phyloP scores from a whole-genome alignment of 2,888 invertebrate genomes.

The Acronicta psi region DNA sequence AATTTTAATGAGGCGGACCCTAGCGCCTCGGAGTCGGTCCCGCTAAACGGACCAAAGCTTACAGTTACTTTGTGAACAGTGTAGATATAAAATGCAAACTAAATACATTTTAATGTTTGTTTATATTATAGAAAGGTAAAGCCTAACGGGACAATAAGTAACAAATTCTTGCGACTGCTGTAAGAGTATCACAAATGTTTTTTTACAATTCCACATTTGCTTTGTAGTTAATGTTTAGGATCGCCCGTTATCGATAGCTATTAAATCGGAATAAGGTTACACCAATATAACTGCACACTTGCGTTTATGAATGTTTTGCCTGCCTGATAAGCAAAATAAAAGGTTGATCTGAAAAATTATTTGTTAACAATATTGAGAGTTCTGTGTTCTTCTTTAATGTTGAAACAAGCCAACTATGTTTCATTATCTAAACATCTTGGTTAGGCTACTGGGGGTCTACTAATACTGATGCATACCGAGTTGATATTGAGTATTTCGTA shows the following conservation, averaged over 20 bases:
- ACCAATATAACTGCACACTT: not conserved
- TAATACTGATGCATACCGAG: too few relatives aligned
- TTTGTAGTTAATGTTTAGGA: conserved; percentile 45
- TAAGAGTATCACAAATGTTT: conserved; percentile 58
- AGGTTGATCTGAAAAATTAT: not conserved
- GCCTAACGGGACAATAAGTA: conserved; percentile 32
- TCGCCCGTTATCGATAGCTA: conserved; percentile 38
- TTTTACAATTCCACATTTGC: conserved; percentile 58
- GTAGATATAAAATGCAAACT: conserved; percentile 60
- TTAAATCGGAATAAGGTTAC: conserved; percentile 35
- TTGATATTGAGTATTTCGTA: too few relatives aligned
- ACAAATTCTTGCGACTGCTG: conserved; percentile 35
- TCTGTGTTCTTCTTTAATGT: conserved; percentile 1
- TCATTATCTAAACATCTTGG: too few relatives aligned
- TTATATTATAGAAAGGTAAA: conserved; percentile 31
- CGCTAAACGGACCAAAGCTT: conserved; percentile 75
- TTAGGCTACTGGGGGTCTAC: too few relatives aligned
- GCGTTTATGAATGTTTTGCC: conserved; percentile 1
- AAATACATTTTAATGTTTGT: conserved; percentile 47
- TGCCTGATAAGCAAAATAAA: not conserved
- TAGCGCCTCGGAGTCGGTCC: conserved; percentile 62
- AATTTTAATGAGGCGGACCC: conserved; percentile 79
- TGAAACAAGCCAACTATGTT: conserved; percentile 1
- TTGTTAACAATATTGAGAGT: conserved; percentile 9
- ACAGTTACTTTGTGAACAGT: conserved; percentile 70